Percentiles rank a stretch among this genome's conserved stretches.
Conservation (phyloP, 2,888 invertebrate species). For the Aphrophora alni region DNA sequence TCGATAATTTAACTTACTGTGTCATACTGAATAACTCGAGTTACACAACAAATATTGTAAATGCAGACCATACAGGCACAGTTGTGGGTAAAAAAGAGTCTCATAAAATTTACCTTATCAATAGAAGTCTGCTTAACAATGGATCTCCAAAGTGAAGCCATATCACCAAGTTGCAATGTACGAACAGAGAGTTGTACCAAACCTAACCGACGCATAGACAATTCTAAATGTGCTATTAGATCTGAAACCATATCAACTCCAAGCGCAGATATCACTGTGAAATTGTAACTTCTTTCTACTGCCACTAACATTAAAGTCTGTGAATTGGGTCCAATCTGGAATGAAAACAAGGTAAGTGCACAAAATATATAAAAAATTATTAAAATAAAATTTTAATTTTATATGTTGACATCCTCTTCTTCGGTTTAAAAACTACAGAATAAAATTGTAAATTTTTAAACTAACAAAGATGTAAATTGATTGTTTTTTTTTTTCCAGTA, state of each 20-base stretch:
- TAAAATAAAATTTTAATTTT: background rate
- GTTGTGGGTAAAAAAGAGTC: no score
- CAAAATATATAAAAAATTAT: background rate
- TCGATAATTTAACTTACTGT: no score
- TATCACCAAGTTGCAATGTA: constrained; percentile 20
- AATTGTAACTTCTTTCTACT: constrained; percentile 27
- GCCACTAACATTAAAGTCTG: constrained; percentile 38
- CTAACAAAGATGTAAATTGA: no score
- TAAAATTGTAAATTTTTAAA: no score
- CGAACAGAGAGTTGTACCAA: constrained; percentile 25
- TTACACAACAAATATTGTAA: no score
- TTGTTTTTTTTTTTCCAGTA: no score
- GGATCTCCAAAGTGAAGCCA: constrained; percentile 21
- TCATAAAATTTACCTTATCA: constrained; percentile 26
- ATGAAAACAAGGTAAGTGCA: background rate
- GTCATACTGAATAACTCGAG: no score
- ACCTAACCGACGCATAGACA: constrained; percentile 36
- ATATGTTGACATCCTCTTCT: no score
- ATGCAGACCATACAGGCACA: no score
- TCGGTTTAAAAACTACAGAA: no score
- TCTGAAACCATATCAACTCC: constrained; percentile 33
- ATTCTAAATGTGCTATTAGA: constrained; percentile 36
- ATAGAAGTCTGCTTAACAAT: constrained; percentile 33
- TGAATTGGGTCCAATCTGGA: constrained; percentile 35
- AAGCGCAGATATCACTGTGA: constrained; percentile 39